These are phyloP conservation scores for Cinara cedri DNA, from an alignment of 2,888 invertebrate genomes.

Conservation along the genomic window DNA sequence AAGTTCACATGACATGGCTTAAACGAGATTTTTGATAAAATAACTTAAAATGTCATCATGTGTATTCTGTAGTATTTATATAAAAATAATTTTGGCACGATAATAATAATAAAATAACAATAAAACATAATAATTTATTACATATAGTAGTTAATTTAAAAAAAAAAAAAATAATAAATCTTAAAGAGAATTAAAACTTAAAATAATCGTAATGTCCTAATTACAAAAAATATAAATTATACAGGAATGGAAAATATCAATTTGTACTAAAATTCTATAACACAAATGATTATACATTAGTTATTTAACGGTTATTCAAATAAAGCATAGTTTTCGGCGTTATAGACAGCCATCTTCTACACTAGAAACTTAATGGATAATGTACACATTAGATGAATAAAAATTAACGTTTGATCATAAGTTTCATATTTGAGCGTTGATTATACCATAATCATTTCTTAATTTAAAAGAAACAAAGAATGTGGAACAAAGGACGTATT, in stretches of 20 bases:
- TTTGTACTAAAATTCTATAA: slow-evolving; percentile 50
- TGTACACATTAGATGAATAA: neutral
- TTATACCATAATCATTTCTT: neutral
- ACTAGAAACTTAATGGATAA: slow-evolving; percentile 21
- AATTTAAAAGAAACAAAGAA: neutral
- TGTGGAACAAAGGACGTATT: neutral
- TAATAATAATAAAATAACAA: slow-evolving; percentile 20
- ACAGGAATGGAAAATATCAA: slow-evolving; percentile 38
- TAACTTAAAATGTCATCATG: neutral
- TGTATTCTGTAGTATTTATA: neutral
- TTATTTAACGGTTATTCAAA: slow-evolving; percentile 5
- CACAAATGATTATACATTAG: slow-evolving; percentile 9
- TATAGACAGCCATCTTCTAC: neutral
- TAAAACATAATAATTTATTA: neutral
- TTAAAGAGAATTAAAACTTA: slow-evolving; percentile 41
- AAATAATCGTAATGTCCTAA: slow-evolving; percentile 15
- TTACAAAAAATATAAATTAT: slow-evolving; percentile 20
- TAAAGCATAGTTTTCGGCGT: slow-evolving; percentile 27
- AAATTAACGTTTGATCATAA: slow-evolving; percentile 40
- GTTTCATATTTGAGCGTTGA: slow-evolving; percentile 37
- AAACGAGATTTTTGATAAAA: no score
- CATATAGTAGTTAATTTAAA: no score
- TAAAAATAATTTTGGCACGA: slow-evolving; percentile 15
- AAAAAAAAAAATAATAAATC: neutral
- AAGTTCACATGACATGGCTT: no score